phyloP scores from a whole-genome alignment of 2,888 invertebrate species.

The Ligdia adustata region DNA sequence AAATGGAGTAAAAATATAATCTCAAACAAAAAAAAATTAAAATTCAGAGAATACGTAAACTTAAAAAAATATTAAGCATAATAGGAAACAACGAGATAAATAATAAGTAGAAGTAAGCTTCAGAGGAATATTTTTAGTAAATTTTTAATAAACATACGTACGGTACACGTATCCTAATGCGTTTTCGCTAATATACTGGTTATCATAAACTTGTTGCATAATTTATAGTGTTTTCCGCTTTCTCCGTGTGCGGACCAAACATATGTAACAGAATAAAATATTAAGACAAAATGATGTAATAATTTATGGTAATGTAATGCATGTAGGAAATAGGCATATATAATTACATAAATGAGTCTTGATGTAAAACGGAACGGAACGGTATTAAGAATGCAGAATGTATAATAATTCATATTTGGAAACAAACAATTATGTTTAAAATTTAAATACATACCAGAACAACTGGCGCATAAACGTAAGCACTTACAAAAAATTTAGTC shows the following conservation, averaged over 20 bases:
- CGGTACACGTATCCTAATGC: conserved; percentile 12
- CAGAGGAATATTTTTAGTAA: conserved; percentile 6
- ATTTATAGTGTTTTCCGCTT: conserved; percentile 35
- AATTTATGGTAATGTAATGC: conserved; percentile 12
- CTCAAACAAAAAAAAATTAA: conserved; percentile 2
- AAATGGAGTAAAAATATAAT: too few species aligned
- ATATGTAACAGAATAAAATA: conserved; percentile 17
- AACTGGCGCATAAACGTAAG: not conserved
- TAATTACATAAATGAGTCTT: not conserved
- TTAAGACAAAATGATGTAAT: conserved; percentile 19
- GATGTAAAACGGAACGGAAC: too few species aligned
- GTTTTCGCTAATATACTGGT: conserved; percentile 14
- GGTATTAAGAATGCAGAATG: too few species aligned
- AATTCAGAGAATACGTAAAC: not conserved
- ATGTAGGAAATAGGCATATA: conserved; percentile 5
- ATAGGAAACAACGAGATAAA: conserved; percentile 1
- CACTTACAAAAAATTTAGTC: not conserved
- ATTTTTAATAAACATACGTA: conserved; percentile 7
- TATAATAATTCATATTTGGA: too few species aligned
- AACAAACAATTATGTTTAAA: too few species aligned
- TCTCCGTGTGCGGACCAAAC: conserved; percentile 34
- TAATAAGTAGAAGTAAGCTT: not conserved
- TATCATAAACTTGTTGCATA: conserved; percentile 30
- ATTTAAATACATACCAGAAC: too few species aligned
- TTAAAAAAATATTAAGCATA: not conserved